These are phyloP conservation scores for Brevipalpus yothersi DNA, from an alignment of 1,140 invertebrate species.

Conservation along the genomic window DNA sequence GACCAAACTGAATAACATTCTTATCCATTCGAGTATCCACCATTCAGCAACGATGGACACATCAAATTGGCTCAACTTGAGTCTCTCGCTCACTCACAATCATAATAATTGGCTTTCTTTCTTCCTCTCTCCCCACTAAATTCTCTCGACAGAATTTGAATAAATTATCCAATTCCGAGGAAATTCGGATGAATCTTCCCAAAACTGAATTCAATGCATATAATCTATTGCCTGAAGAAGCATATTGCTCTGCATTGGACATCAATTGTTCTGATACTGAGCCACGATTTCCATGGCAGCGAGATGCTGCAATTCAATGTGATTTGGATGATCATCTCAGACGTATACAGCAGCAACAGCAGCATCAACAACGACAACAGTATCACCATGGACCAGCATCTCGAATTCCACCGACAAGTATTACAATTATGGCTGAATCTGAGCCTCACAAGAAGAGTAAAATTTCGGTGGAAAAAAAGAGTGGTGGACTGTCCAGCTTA, in stretches of 20 bases:
- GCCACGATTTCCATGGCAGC: conserved; percentile 20
- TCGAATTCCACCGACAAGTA: background rate
- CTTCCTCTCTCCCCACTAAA: too few species aligned
- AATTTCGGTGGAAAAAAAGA: background rate
- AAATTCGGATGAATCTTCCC: background rate
- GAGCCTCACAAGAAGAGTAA: background rate
- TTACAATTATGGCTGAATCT: background rate
- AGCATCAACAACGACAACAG: background rate
- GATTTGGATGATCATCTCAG: conserved; percentile 8
- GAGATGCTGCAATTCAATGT: conserved; percentile 20
- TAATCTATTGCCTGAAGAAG: conserved; percentile 11
- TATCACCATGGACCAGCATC: background rate
- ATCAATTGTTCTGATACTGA: conserved; percentile 17
- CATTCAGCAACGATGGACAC: too few species aligned
- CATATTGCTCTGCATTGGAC: conserved; percentile 16
- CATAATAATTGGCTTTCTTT: too few species aligned
- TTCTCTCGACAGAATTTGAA: too few species aligned
- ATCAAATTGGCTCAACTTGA: too few species aligned
- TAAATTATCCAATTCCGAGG: conserved; percentile 1
- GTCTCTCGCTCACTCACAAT: too few species aligned
- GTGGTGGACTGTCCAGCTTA: background rate
- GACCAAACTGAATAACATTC: too few species aligned
- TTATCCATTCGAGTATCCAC: too few species aligned
- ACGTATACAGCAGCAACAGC: background rate
- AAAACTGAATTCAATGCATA: conserved; percentile 8